phyloP scores from a whole-genome alignment of 1,140 invertebrate species.

The Batillaria attramentaria region DNA sequence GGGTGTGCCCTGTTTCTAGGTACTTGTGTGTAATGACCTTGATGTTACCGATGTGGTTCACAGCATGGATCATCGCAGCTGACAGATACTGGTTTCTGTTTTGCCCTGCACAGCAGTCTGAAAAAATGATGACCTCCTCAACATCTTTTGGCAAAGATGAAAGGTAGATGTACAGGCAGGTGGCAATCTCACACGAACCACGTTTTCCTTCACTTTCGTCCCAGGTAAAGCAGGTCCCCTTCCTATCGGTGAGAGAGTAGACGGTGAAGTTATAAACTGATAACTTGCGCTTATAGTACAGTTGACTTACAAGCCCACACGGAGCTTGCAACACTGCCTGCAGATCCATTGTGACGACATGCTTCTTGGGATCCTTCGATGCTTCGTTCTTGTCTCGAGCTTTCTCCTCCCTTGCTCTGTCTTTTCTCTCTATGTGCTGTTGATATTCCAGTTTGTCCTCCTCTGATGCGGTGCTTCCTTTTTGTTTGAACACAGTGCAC shows the following conservation, averaged over 20 bases:
- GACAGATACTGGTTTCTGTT: constrained; percentile 24
- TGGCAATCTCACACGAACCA: constrained; percentile 39
- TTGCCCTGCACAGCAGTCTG: constrained; percentile 62
- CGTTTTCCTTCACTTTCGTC: constrained; percentile 51
- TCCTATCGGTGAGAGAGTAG: constrained; percentile 39
- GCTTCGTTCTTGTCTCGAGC: constrained; percentile 25
- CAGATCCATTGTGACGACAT: constrained; percentile 43
- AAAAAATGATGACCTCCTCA: constrained; percentile 52
- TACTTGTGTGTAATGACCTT: constrained; percentile 52
- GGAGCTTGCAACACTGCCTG: constrained; percentile 44
- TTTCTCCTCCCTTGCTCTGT: constrained; percentile 34
- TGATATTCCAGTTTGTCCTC: constrained; percentile 12
- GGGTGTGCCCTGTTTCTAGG: constrained; percentile 48
- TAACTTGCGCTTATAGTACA: constrained; percentile 59
- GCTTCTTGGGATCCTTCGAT: not conserved
- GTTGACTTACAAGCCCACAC: constrained; percentile 40
- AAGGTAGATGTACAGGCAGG: constrained; percentile 24
- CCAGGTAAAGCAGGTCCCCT: constrained; percentile 54
- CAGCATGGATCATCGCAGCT: constrained; percentile 2
- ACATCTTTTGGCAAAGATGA: not conserved
- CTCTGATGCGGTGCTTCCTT: not conserved
- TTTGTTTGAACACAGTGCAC: not conserved
- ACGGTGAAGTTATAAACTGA: constrained; percentile 51
- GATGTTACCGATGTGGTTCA: not conserved
- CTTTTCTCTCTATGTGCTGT: constrained; percentile 33